Base-by-base conservation (phyloP, 30 jellyfish, hydroid and myxozoan genomes). In the Chrysaora quinquecirrha region DNA sequence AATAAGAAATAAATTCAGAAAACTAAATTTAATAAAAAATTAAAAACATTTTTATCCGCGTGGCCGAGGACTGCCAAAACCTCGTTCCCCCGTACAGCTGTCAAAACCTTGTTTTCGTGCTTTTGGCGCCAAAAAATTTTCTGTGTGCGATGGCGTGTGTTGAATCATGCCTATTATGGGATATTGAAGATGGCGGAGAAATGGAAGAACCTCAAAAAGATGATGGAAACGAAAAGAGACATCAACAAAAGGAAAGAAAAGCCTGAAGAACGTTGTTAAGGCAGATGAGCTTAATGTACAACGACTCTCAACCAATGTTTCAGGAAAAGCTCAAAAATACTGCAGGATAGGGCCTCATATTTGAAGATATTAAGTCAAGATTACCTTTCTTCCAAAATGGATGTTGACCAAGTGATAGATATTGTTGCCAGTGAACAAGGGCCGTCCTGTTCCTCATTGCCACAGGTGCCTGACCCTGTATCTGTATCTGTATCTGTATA, bases 251-350 rank as follows among this genome's bases (percentile, higher is more conserved):
- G 28, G 24, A 52, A 52, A 52, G 68, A 52, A 52, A 52, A 52
- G n/a, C 79, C 68, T 25, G 68, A 52, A 52, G 29, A 52, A 52
- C 9, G 2, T 25, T 52, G 24, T 25, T 52, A 56, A 11, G 76
- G 50, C 50, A 70, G 82, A 24, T 12, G 86, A 74, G 25, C 12
- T 74, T 4, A 52, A 48, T 74, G 86, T 74, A 24, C 86, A 74
- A 50, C 49, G 86, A 20, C 52, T 74, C n/a, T 21, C 60, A 23
- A 25, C 74, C 20, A 22, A 6, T 21, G 86, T 52, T 4, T 28
- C 20, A 24, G 86, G 86, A 31, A 74, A 74, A 48, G 86, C 86
- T 24, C 73, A 47, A 64, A 74, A 74, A 52, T 73, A 47, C 30
- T 22, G 27, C 10, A 19, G 56, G 23, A 30, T 73, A 3, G 86